Conservation (phyloP, 2,797 vertebrate species). For the Saxicola maurus region DNA sequence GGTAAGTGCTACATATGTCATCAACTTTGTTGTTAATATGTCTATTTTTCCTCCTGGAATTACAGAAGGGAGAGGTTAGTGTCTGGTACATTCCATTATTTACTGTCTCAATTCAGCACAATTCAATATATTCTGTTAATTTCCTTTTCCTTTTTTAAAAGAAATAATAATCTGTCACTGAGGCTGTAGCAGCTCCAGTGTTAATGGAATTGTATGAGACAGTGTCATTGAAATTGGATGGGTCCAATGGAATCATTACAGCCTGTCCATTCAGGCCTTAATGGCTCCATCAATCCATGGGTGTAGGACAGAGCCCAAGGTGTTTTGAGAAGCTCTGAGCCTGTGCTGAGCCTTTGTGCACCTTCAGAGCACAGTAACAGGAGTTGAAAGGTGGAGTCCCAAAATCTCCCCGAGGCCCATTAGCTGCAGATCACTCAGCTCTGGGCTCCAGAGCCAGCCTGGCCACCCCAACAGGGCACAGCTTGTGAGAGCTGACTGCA, state of each 20-base stretch:
- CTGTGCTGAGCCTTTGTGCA: not conserved
- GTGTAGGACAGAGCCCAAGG: slow-evolving; percentile 60
- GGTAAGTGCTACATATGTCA: slow-evolving; percentile 54
- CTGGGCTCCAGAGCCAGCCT: not conserved
- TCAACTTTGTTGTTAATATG: slow-evolving; percentile 65
- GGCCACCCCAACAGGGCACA: not conserved
- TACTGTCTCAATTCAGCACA: slow-evolving; percentile 65
- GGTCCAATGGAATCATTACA: slow-evolving; percentile 57
- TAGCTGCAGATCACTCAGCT: not conserved
- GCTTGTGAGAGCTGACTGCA: not conserved
- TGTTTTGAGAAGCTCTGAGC: slow-evolving; percentile 41
- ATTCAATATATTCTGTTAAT: slow-evolving; percentile 71
- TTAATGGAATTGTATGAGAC: slow-evolving; percentile 65
- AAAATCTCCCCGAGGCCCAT: slow-evolving; percentile 1
- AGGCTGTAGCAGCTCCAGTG: slow-evolving; percentile 49
- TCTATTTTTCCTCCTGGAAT: slow-evolving; percentile 62
- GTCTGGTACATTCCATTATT: slow-evolving; percentile 60
- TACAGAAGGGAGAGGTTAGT: slow-evolving; percentile 48
- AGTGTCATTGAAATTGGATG: slow-evolving; percentile 65
- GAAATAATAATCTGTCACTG: slow-evolving; percentile 69
- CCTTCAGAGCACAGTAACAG: not conserved
- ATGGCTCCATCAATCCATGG: slow-evolving; percentile 65
- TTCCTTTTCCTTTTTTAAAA: slow-evolving; percentile 65
- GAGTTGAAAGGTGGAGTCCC: not conserved
- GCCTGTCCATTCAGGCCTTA: slow-evolving; percentile 48